phyloP scores from a whole-genome alignment of 2,797 vertebrate genomes.

The Danio tinwini region DNA sequence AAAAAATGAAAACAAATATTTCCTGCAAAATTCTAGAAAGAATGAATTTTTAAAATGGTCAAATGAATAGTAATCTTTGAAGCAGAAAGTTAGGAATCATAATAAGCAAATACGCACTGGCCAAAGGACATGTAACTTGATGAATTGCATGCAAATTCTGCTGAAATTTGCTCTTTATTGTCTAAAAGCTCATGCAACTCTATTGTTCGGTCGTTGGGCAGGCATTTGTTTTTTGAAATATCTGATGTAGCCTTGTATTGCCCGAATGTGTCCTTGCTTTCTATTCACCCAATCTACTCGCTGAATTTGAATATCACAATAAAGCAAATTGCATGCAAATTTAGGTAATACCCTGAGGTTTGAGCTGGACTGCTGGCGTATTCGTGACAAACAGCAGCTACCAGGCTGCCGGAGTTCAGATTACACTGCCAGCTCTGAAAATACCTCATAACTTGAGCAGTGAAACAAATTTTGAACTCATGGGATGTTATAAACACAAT shows the following conservation, averaged over 20 bases:
- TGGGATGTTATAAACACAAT: background rate
- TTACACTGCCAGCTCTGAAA: slow-evolving; percentile 10
- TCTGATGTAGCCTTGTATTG: background rate
- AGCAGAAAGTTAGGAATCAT: background rate
- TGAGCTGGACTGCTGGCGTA: slow-evolving; percentile 26
- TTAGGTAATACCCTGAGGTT: slow-evolving; percentile 27
- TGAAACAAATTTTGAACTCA: background rate
- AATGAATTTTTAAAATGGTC: background rate
- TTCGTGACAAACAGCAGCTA: slow-evolving; percentile 23
- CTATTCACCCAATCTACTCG: slow-evolving; percentile 1
- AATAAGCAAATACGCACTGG: background rate
- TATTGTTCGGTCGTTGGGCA: background rate
- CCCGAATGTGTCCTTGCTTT: slow-evolving; percentile 1
- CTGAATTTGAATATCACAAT: slow-evolving; percentile 38
- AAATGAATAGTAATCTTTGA: background rate
- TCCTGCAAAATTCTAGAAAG: background rate
- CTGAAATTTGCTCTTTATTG: background rate
- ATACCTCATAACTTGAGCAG: background rate
- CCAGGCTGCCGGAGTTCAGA: background rate
- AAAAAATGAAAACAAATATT: background rate
- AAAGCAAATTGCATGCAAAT: slow-evolving; percentile 47
- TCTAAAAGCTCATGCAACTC: background rate
- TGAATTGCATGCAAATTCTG: background rate
- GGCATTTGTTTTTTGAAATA: background rate
- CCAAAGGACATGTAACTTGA: background rate